phyloP scores from a whole-genome alignment of 1,140 invertebrate species.

The Leptopilina clavipes region DNA sequence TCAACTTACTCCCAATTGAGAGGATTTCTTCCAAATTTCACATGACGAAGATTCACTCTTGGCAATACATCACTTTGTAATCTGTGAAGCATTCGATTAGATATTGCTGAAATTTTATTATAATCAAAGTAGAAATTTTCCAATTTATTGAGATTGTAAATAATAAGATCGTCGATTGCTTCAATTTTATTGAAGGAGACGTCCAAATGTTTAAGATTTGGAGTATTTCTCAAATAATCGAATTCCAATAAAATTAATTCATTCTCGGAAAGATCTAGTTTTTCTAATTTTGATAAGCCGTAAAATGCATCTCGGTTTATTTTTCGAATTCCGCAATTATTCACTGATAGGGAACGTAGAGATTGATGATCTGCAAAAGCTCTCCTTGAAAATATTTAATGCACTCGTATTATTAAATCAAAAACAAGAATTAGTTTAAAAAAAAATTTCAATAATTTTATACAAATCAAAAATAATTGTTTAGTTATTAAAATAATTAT shows the following conservation, averaged over 20 bases:
- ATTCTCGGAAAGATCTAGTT: slow-evolving; percentile 65
- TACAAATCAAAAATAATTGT: not conserved
- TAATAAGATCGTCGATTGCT: slow-evolving; percentile 56
- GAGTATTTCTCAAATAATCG: slow-evolving; percentile 58
- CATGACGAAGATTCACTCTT: slow-evolving; percentile 53
- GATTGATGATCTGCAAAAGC: slow-evolving; percentile 57
- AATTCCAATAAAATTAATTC: slow-evolving; percentile 54
- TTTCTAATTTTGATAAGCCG: slow-evolving; percentile 57
- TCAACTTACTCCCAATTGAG: slow-evolving; percentile 65
- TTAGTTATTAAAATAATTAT: not conserved
- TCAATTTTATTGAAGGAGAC: slow-evolving; percentile 65
- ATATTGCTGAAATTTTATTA: slow-evolving; percentile 58
- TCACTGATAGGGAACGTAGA: slow-evolving; percentile 57
- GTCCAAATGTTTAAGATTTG: slow-evolving; percentile 59
- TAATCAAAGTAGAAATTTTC: slow-evolving; percentile 64
- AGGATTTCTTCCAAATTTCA: slow-evolving; percentile 66
- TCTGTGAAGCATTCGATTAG: slow-evolving; percentile 41
- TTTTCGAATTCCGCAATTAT: slow-evolving; percentile 54
- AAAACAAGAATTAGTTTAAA: not conserved
- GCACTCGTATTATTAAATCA: not conserved
- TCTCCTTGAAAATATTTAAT: slow-evolving; percentile 57
- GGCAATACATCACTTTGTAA: not conserved
- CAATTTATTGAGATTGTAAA: slow-evolving; percentile 54
- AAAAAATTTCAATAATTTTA: not conserved
- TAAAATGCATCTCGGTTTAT: slow-evolving; percentile 56